These are phyloP conservation scores for Xiphophorus couchianus DNA, from an alignment of 2,113 vertebrate genomes.

Conservation along the genomic window DNA sequence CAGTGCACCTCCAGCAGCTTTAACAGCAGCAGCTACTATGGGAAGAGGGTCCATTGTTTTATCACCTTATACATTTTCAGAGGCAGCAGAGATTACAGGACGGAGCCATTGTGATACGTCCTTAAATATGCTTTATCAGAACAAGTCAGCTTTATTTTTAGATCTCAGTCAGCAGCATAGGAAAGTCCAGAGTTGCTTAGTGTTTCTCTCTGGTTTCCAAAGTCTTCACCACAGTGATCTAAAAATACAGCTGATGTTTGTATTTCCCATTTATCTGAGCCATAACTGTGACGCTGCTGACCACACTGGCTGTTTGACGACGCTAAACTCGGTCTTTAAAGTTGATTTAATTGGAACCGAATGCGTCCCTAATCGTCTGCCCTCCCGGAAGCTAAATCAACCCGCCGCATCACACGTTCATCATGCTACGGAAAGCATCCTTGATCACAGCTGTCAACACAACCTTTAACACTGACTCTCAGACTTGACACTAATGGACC, in stretches of 20 bases:
- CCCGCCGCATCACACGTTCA: background rate
- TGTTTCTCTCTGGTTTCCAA: background rate
- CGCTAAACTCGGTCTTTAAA: conserved; percentile 10
- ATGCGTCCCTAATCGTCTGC: conserved; percentile 9
- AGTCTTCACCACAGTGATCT: background rate
- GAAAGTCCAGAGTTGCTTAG: background rate
- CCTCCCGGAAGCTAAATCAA: background rate
- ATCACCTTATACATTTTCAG: background rate
- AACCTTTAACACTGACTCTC: background rate
- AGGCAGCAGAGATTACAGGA: background rate
- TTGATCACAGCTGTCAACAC: background rate
- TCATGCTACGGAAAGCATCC: conserved; percentile 3
- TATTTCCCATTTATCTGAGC: conserved; percentile 6
- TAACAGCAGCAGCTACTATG: background rate
- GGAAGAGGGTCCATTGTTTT: background rate
- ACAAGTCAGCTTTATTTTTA: conserved; percentile 7
- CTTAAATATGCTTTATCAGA: background rate
- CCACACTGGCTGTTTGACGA: background rate
- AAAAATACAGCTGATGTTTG: background rate
- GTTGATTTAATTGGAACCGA: background rate
- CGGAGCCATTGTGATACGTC: background rate
- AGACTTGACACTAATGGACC: conserved; percentile 18
- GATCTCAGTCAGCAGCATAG: background rate
- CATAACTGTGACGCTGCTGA: background rate
- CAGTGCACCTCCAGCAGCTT: background rate